phyloP scores from a whole-genome alignment of 2,888 invertebrate species.

The Pycnomerus fuliginosus region DNA sequence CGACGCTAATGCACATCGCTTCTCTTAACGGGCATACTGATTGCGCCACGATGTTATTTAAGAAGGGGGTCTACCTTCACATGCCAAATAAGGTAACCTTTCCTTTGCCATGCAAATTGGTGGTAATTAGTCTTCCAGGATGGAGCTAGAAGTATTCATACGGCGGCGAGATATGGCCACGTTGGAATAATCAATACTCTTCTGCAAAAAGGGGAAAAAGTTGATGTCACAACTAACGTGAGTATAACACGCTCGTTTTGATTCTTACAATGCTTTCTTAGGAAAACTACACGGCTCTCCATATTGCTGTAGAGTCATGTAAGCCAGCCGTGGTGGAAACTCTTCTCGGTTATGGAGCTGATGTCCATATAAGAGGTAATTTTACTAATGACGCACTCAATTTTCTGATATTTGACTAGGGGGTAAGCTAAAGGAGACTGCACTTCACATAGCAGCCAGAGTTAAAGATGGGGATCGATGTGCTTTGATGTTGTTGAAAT shows the following conservation, averaged over 20 bases:
- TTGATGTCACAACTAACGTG: conserved; percentile 93
- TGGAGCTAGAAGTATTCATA: conserved; percentile 96
- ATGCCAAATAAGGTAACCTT: conserved; percentile 92
- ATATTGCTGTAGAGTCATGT: conserved; percentile 94
- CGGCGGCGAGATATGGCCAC: conserved; percentile 95
- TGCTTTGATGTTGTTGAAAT: conserved; percentile 95
- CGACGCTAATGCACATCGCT: conserved; percentile 98
- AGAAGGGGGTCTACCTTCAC: conserved; percentile 97
- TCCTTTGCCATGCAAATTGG: conserved; percentile 26
- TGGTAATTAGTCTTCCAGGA: conserved; percentile 64
- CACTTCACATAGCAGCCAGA: conserved; percentile 94
- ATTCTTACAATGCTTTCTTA: conserved; percentile 45
- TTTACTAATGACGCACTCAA: not conserved
- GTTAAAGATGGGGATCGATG: conserved; percentile 90
- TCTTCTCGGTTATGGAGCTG: conserved; percentile 93
- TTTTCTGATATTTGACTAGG: conserved; percentile 53
- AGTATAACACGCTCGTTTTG: conserved; percentile 43
- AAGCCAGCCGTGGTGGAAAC: conserved; percentile 95
- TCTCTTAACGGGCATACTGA: conserved; percentile 96
- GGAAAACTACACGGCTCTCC: conserved; percentile 97
- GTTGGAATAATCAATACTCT: conserved; percentile 96
- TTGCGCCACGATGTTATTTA: conserved; percentile 97
- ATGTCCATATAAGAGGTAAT: conserved; percentile 86
- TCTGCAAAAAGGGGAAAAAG: conserved; percentile 93
- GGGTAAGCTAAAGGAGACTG: conserved; percentile 87